phyloP scores from a whole-genome alignment of 1,140 invertebrate genomes.

The Caenorhabditis remanei region DNA sequence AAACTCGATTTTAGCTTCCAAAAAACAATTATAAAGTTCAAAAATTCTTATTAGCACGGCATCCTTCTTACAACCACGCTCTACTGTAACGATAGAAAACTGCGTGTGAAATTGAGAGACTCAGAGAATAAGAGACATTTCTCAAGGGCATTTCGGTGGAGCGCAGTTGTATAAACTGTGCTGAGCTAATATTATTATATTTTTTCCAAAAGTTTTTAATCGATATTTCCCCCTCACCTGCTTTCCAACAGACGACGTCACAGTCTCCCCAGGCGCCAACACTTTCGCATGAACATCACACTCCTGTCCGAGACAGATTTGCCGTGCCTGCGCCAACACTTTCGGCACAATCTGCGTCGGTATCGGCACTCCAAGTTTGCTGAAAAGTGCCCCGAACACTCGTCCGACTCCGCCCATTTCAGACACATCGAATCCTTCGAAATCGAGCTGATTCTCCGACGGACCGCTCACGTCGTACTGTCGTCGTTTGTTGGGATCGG shows the following conservation, averaged over 20 bases:
- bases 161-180: too few relatives aligned
- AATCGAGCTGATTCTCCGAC: conserved; percentile 69
- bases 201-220: neutral
- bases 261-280: conserved; percentile 67
- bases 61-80: too few relatives aligned
- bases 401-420: conserved; percentile 77
- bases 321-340: conserved; percentile 74
- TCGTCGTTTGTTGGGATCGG: conserved; percentile 77
- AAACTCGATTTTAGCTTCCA: too few relatives aligned
- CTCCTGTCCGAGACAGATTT: conserved; percentile 68
- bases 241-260: conserved; percentile 58
- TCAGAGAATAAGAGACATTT: too few relatives aligned
- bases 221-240: conserved; percentile 27
- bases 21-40: too few relatives aligned
- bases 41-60: too few relatives aligned
- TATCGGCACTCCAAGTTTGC: conserved; percentile 77
- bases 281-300: conserved; percentile 26
- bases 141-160: too few relatives aligned
- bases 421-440: conserved; percentile 76
- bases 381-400: conserved; percentile 77
- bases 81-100: too few relatives aligned
- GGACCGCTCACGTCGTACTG: conserved; percentile 77
- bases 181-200: too few relatives aligned
- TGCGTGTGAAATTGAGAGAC: too few relatives aligned
- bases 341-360: conserved; percentile 76